A percentile compares a stretch with the other conserved stretches of the same genome.
These are phyloP conservation scores for Eupsilia transversa DNA, from an alignment of 2,888 invertebrate genomes.

Conservation along the genomic window DNA sequence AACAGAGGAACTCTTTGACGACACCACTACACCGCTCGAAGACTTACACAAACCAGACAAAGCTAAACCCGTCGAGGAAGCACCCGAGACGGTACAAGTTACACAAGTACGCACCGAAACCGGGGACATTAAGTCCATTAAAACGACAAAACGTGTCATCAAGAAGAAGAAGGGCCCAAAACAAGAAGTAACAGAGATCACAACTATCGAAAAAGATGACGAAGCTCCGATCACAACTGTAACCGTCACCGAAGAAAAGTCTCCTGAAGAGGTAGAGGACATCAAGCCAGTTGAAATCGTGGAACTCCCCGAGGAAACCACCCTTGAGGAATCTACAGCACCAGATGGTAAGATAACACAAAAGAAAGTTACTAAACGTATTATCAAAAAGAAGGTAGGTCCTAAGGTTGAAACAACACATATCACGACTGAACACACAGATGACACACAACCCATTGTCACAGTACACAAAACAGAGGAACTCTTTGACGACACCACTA, in stretches of 20 bases:
- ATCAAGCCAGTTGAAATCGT: neutral
- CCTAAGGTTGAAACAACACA: neutral
- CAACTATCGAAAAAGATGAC: constrained; percentile 75
- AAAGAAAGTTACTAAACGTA: neutral
- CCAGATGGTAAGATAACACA: neutral
- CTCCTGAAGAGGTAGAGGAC: neutral
- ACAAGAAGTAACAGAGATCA: constrained; percentile 64
- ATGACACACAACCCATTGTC: neutral
- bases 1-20: neutral
- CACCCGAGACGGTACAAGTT: constrained; percentile 21
- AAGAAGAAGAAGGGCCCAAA: constrained; percentile 69
- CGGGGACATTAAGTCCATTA: constrained; percentile 71
- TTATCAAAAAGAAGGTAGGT: neutral
- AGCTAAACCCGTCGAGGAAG: neutral
- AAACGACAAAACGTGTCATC: constrained; percentile 69
- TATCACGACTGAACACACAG: neutral
- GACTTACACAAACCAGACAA: constrained; percentile 4
- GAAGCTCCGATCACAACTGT: constrained; percentile 69
- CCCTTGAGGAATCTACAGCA: neutral
- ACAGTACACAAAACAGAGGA: constrained; percentile 1
- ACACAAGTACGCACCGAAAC: constrained; percentile 28
- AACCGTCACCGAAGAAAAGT: constrained; percentile 26
- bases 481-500: neutral
- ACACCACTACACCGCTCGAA: neutral
- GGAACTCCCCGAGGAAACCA: constrained; percentile 24